Base-by-base conservation (phyloP, 2,113 vertebrate species). In the Hirundichthys speculiger region DNA sequence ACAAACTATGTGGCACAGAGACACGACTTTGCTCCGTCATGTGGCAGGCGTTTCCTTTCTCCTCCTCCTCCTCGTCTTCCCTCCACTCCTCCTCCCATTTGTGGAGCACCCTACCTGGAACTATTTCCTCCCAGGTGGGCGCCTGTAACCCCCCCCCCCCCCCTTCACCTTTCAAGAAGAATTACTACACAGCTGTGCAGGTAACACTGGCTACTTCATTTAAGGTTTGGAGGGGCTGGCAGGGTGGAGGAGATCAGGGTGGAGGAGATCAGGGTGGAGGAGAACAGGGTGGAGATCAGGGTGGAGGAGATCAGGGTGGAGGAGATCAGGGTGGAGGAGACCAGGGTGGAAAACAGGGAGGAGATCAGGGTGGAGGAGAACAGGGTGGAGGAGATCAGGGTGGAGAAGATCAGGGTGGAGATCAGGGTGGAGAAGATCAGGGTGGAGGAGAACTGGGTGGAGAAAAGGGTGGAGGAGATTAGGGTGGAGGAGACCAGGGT, bases 111-210 rank as follows among this genome's bases (percentile, higher is more conserved):
- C 30, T 34, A 10, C 30, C 30, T 10, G 30, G 30, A 6, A 1
- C 30, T 34, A 10, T 2, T 27, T 41, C 60, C 68, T 84, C 58
- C 48, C 73, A 78, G 58, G 74, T 53, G 66, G 49, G 48, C 46
- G 65, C 65, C 73, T 66, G 48, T 80, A 92, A 77, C 67, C 66
- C 69, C 73, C 47, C 65, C 48, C 56, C 59, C 67, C 53, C 59
- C 58, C 49, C 27, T 83, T 74, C 57, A 54, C 54, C 88, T 93
- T 92, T 93, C 91, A 93, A 90, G 91, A 91, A 38, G 88, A 90
- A 91, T 91, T 90, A 89, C 88, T 79, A 77, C 79, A 92, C 89
- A 89, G 90, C 86, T 86, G 88, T 84, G 80, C 89, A 88, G 88
- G 92, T 92, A 91, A 83, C 49, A 80, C 76, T 58, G 80, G 80